Evolutionary conservation across 2,113 vertebrate species (phyloP).

Genomic region (Camelus bactrianus): DNA sequence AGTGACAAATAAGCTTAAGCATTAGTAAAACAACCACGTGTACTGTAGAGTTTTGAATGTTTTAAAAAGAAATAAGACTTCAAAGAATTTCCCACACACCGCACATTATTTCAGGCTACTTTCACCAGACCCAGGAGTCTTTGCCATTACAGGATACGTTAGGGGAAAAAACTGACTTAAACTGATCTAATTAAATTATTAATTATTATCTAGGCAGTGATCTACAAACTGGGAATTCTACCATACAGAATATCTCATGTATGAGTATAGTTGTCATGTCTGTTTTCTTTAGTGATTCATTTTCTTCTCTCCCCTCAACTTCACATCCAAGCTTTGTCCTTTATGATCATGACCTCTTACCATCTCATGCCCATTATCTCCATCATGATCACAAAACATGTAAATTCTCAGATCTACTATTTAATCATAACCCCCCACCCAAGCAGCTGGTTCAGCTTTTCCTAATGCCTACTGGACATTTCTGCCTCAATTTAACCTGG

Average conservation of each 20-base stretch:
- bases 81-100: background rate
- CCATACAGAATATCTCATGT: background rate
- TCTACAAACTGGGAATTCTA: background rate
- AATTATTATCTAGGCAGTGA: background rate
- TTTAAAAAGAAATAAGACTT: background rate
- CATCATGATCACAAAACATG: background rate
- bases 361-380: background rate
- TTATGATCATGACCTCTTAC: background rate
- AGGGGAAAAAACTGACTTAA: background rate
- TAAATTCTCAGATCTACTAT: background rate
- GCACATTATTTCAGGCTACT: background rate
- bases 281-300: background rate
- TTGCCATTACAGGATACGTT: background rate
- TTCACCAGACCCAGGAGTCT: background rate
- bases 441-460: background rate
- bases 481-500: background rate
- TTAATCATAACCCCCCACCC: background rate
- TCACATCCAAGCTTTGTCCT: background rate
- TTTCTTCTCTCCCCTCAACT: background rate
- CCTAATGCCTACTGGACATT: background rate
- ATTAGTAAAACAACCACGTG: conserved; percentile 5
- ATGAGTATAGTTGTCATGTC: background rate
- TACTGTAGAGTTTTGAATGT: background rate
- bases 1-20: conserved; percentile 3
- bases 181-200: background rate